Evolutionary conservation across 2,797 vertebrate species (phyloP), one percentile per base, ranked within the genome.

Genomic region (Salmo trutta): DNA sequence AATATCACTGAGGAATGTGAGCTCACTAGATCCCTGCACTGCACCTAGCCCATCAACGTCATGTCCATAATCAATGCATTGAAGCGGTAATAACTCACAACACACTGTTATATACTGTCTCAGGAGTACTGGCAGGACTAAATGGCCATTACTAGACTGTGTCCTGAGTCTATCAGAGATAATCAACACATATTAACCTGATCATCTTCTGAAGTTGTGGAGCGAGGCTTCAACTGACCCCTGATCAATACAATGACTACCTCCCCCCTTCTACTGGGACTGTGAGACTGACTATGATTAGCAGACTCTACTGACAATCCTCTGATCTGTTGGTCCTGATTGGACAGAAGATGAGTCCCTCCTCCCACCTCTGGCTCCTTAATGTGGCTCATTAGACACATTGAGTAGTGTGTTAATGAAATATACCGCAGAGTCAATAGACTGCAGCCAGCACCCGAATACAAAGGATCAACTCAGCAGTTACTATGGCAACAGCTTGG

Each of bases 391-490:
- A 88, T 84, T 84, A 84, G 65, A 77, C 73, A 64, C 73, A 75
- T 17, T 79, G 56, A 87, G 85, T 86, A 67, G 29, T 67, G 75
- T 66, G 74, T 82, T 65, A 89, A n/a, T 90, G 83, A 82, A 82
- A 88, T 81, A 80, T 82, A 15, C 41, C 79, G 41, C 71, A 53
- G 36, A 75, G 79, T 78, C 83, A 82, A 87, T 75, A 69, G 73
- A 29, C 68, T 59, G 65, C 64, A 59, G 68, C 53, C 70, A 12
- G 4, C 71, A 72, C 74, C 27, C 53, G 17, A n/a, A 73, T 73
- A 65, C 73, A 77, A 67, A 66, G 56, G 75, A 80, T 53, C 74
- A 54, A 75, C 53, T 17, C 53, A 16, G 69, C 62, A 68, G 53
- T 59, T n/a, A 59, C 54, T n/a, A n/a, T 17, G 54, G 54, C 17